phyloP scores from a whole-genome alignment of 2,888 invertebrate species.

The Caenorhabditis wallacei region DNA sequence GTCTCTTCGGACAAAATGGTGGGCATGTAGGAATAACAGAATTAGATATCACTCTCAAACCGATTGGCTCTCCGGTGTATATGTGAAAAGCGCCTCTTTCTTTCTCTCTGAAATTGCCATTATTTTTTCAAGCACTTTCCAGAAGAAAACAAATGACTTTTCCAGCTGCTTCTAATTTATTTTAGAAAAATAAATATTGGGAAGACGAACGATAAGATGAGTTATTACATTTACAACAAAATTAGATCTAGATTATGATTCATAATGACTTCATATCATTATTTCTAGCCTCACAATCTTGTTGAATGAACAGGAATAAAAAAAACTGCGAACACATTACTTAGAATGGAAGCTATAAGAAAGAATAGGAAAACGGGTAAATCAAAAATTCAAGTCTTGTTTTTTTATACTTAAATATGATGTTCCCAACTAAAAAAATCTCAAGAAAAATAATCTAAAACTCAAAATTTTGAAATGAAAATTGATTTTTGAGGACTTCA shows the following conservation, averaged over 20 bases:
- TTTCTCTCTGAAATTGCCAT: slow-evolving; percentile 36
- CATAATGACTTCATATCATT: too few relatives aligned
- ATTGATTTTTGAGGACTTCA: too few relatives aligned
- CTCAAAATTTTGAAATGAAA: too few relatives aligned
- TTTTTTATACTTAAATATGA: too few relatives aligned
- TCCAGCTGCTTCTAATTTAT: slow-evolving; percentile 41
- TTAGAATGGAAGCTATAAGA: neutral
- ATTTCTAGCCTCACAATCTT: too few relatives aligned
- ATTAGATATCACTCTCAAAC: slow-evolving; percentile 65
- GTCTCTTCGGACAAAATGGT: slow-evolving; percentile 32
- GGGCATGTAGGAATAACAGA: slow-evolving; percentile 53
- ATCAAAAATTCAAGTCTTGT: neutral
- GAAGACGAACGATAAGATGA: neutral
- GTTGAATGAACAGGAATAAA: too few relatives aligned
- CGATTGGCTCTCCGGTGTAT: slow-evolving; percentile 32
- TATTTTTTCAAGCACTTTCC: slow-evolving; percentile 32
- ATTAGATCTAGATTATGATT: too few relatives aligned
- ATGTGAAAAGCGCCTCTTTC: slow-evolving; percentile 24
- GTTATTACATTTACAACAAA: too few relatives aligned
- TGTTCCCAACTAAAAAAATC: too few relatives aligned
- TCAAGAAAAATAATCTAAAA: too few relatives aligned
- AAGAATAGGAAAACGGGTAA: neutral
- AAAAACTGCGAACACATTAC: too few relatives aligned
- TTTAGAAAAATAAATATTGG: slow-evolving; percentile 2
- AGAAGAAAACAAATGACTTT: slow-evolving; percentile 28